Percentiles rank a stretch among this genome's conserved stretches.
These are phyloP conservation scores for Datnioides undecimradiatus DNA, from an alignment of 2,113 vertebrate genomes.

Conservation along the genomic window DNA sequence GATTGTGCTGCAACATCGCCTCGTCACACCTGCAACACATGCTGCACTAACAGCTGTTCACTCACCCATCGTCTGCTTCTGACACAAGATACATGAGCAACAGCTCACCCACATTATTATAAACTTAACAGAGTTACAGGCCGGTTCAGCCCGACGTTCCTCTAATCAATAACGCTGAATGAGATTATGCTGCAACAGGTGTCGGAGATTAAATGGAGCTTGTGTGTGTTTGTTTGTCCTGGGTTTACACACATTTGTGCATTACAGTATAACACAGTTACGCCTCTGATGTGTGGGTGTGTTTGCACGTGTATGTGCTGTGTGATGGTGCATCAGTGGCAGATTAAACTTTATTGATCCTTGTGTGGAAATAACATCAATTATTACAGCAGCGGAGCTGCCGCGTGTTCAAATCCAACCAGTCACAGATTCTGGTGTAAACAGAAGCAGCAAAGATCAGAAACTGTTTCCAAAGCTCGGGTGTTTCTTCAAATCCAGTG, in stretches of 20 bases:
- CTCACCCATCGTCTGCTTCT: constrained; percentile 40
- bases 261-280: not conserved
- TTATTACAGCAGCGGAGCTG: not conserved
- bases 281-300: not conserved
- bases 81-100: constrained; percentile 40
- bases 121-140: constrained; percentile 10
- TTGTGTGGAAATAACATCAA: not conserved
- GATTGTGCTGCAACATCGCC: constrained; percentile 21
- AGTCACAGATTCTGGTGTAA: not conserved
- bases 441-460: not conserved
- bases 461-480: no score
- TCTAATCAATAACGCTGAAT: constrained; percentile 26
- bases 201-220: constrained; percentile 1
- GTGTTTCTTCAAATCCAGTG: no score
- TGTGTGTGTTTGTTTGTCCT: not conserved
- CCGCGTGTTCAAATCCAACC: not conserved
- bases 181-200: constrained; percentile 25
- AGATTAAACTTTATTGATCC: constrained; percentile 4
- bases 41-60: constrained; percentile 54
- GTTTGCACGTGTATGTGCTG: not conserved
- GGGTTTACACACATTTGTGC: not conserved
- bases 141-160: not conserved
- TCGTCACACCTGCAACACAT: constrained; percentile 29
- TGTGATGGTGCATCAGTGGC: not conserved
- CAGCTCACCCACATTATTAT: constrained; percentile 37